Percentiles rank a stretch among this genome's conserved stretches.
These are phyloP conservation scores for Hypena proboscidalis DNA, from an alignment of 2,888 invertebrate species.

Conservation along the genomic window DNA sequence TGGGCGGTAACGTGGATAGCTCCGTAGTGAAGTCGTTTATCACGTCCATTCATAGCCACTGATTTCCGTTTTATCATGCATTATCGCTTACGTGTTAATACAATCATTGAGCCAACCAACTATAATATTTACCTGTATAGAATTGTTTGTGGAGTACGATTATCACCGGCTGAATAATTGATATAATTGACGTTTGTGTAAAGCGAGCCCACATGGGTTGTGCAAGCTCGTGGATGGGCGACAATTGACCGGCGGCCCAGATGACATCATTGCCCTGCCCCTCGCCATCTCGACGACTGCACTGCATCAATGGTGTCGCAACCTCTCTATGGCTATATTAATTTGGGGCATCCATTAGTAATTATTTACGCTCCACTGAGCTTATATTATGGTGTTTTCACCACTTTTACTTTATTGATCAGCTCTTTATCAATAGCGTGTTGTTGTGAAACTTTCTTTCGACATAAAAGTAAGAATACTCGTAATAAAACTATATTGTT, in stretches of 20 bases:
- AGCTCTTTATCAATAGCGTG: conserved; percentile 4
- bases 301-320: conserved; percentile 48
- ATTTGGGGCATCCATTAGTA: conserved; percentile 48
- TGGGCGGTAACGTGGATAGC: conserved; percentile 32
- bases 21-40: conserved; percentile 31
- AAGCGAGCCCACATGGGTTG: conserved; percentile 28
- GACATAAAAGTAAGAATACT: no score
- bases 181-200: conserved; percentile 37
- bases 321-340: conserved; percentile 45
- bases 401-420: conserved; percentile 20
- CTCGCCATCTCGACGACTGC: conserved; percentile 27
- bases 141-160: conserved; percentile 22
- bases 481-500: no score
- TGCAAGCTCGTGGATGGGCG: conserved; percentile 41
- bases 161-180: conserved; percentile 32
- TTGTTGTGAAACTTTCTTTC: no score
- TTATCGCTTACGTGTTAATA: conserved; percentile 27
- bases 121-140: conserved; percentile 26
- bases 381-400: conserved; percentile 28
- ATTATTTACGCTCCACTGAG: conserved; percentile 51
- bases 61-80: conserved; percentile 18
- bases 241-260: conserved; percentile 65
- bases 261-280: conserved; percentile 62
- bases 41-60: conserved; percentile 24
- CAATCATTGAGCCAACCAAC: conserved; percentile 16